Conservation (phyloP, 1,140 invertebrate genomes). For the Formica exsecta region DNA sequence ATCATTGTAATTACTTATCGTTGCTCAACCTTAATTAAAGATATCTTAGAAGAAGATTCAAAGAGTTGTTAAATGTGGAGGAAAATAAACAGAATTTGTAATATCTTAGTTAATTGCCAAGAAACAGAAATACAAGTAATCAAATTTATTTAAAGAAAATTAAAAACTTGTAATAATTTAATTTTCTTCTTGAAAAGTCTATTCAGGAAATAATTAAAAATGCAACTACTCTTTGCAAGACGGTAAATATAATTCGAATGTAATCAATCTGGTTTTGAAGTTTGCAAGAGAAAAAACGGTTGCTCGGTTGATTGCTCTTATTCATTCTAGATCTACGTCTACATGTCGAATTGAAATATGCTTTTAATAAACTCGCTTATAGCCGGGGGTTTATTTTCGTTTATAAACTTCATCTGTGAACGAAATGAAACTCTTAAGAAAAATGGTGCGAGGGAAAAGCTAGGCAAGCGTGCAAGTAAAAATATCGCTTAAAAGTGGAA, state of each 20-base stretch:
- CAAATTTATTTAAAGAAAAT: constrained; percentile 12
- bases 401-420: not conserved
- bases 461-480: not conserved
- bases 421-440: not conserved
- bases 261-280: not conserved
- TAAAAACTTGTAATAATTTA: not conserved
- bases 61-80: not conserved
- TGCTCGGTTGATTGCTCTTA: not conserved
- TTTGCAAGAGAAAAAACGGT: not conserved
- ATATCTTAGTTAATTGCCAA: not conserved
- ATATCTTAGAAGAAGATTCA: not conserved
- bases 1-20: not conserved
- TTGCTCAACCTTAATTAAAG: constrained; percentile 2
- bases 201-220: constrained; percentile 2
- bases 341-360: not conserved
- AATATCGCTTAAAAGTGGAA: constrained; percentile 48
- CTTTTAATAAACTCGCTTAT: not conserved
- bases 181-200: not conserved
- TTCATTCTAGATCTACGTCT: not conserved
- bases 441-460: not conserved
- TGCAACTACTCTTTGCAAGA: not conserved
- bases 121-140: not conserved
- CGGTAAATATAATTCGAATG: not conserved
- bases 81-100: not conserved
- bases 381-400: not conserved